Percentiles rank a stretch among this genome's conserved stretches.
phyloP scores from a whole-genome alignment of 2,113 vertebrate species.

The Solenodon paradoxus region DNA sequence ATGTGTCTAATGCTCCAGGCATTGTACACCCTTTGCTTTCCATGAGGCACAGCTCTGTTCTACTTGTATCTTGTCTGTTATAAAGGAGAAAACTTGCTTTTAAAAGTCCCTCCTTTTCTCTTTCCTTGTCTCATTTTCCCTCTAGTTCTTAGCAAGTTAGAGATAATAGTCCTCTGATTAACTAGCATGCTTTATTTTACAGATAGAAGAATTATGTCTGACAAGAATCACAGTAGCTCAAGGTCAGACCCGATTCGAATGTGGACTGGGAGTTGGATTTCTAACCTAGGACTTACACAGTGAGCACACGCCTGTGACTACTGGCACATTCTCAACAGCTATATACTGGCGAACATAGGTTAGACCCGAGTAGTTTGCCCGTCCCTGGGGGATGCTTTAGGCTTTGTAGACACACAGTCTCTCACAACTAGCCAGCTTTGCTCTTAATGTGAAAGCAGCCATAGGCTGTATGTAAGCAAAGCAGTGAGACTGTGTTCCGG shows the following conservation, averaged over 20 bases:
- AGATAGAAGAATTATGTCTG: not conserved
- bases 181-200: conserved; percentile 74
- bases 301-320: no score
- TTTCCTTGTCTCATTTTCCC: not conserved
- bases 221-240: not conserved
- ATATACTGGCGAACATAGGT: no score
- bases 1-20: not conserved
- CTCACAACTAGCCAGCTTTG: not conserved
- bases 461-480: not conserved
- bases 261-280: not conserved
- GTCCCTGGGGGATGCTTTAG: not conserved
- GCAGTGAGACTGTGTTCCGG: not conserved
- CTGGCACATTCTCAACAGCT: no score
- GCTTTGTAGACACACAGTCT: not conserved
- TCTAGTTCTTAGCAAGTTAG: conserved; percentile 22
- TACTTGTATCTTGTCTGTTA: not conserved
- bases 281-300: not conserved
- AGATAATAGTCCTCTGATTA: conserved; percentile 16
- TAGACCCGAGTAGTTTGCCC: not conserved
- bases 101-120: not conserved
- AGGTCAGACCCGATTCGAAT: not conserved
- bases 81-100: not conserved
- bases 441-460: not conserved
- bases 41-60: not conserved
- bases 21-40: conserved; percentile 5